Evolutionary conservation across 2,113 vertebrate species (phyloP).

Genomic region (Heterocephalus glaber): DNA sequence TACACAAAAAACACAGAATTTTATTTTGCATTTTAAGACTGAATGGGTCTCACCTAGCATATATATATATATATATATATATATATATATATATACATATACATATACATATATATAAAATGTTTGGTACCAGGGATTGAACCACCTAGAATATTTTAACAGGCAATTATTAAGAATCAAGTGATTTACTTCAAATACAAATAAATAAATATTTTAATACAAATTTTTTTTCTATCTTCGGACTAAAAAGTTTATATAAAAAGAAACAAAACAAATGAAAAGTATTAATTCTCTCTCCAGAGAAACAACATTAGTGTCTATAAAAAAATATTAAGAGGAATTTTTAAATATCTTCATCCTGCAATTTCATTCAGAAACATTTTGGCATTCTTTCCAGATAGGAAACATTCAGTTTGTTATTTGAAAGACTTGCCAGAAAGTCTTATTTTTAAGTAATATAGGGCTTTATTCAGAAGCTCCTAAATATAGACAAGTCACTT

Average conservation of each 20-base stretch:
- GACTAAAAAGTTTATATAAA: slow-evolving; percentile 63
- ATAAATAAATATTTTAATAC: not conserved
- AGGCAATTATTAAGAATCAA: slow-evolving; percentile 36
- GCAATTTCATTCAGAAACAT: slow-evolving; percentile 67
- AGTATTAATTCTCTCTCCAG: slow-evolving; percentile 30
- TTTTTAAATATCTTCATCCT: slow-evolving; percentile 65
- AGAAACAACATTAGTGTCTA: slow-evolving; percentile 65
- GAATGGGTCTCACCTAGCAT: not conserved
- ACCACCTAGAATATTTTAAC: not conserved
- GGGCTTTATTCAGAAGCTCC: slow-evolving; percentile 44
- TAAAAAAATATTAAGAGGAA: slow-evolving; percentile 67
- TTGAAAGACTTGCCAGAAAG: slow-evolving; percentile 52
- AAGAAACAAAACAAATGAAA: slow-evolving; percentile 48
- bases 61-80: too few relatives aligned
- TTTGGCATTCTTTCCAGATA: slow-evolving; percentile 54
- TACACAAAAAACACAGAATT: not conserved
- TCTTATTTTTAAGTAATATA: slow-evolving; percentile 60
- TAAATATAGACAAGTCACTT: not conserved
- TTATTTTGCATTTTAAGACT: not conserved
- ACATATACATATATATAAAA: too few relatives aligned
- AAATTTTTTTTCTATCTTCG: slow-evolving; percentile 57
- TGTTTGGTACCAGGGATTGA: too few relatives aligned
- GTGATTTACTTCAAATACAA: not conserved
- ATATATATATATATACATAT: too few relatives aligned
- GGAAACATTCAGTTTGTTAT: slow-evolving; percentile 71